phyloP scores from a whole-genome alignment of 2,888 invertebrate genomes.

The Ochlodes sylvanus region DNA sequence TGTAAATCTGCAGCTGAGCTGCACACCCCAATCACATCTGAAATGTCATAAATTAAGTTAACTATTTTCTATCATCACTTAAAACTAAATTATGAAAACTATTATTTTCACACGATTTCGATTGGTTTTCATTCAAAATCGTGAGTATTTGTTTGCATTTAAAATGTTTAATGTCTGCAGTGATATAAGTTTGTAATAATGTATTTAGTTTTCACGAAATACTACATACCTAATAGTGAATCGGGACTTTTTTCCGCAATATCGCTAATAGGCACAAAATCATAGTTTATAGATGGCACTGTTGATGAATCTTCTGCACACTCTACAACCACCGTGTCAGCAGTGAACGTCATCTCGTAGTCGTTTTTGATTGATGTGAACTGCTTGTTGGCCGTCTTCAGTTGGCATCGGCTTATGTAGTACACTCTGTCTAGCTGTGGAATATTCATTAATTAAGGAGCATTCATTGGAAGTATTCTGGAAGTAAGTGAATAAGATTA shows the following conservation, averaged over 20 bases:
- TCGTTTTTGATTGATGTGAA: slow-evolving; percentile 94
- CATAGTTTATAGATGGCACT: slow-evolving; percentile 91
- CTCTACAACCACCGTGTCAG: slow-evolving; percentile 88
- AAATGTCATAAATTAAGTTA: slow-evolving; percentile 44
- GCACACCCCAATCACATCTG: slow-evolving; percentile 96
- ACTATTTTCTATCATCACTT: too few relatives aligned
- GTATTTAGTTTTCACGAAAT: too few relatives aligned
- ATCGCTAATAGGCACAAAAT: slow-evolving; percentile 90
- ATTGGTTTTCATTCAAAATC: too few relatives aligned
- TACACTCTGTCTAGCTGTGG: slow-evolving; percentile 92
- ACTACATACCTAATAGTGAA: slow-evolving; percentile 18
- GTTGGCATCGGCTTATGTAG: slow-evolving; percentile 91
- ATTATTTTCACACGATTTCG: too few relatives aligned
- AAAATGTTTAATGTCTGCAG: too few relatives aligned
- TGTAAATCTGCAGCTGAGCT: slow-evolving; percentile 89
- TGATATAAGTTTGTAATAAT: too few relatives aligned
- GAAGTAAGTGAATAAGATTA: too few relatives aligned
- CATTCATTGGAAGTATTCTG: too few relatives aligned
- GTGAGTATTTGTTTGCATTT: too few relatives aligned
- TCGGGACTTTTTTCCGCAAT: slow-evolving; percentile 89
- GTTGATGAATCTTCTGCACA: slow-evolving; percentile 85
- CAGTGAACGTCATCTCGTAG: slow-evolving; percentile 96
- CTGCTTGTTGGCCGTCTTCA: slow-evolving; percentile 98
- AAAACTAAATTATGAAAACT: too few relatives aligned
- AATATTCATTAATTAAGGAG: not conserved